phyloP scores from a whole-genome alignment of 2,113 vertebrate species.

The Aphyosemion australe region DNA sequence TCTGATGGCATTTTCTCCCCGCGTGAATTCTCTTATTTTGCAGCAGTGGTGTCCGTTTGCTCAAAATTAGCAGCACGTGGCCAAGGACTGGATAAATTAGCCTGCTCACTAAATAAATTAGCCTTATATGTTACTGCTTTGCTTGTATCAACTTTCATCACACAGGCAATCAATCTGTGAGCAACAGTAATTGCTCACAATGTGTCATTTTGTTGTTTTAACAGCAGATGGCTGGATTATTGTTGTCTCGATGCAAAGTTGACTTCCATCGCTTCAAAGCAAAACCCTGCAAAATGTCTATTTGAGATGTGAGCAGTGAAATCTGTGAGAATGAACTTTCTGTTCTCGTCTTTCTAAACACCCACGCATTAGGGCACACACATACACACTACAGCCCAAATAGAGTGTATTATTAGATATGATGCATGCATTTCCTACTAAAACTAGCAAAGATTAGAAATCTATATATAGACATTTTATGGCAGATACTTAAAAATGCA shows the following conservation, averaged over 20 bases:
- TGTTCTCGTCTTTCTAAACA: constrained; percentile 38
- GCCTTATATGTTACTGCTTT: not conserved
- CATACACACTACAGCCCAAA: constrained; percentile 6
- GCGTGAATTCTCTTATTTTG: not conserved
- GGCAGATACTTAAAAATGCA: too few species aligned
- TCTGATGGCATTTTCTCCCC: not conserved
- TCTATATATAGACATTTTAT: too few species aligned
- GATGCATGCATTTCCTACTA: not conserved
- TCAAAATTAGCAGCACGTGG: constrained; percentile 1
- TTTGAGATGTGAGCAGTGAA: constrained; percentile 14
- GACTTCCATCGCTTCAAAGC: constrained; percentile 31
- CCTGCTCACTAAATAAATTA: constrained; percentile 16
- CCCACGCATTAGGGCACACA: constrained; percentile 37
- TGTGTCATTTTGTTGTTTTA: constrained; percentile 19
- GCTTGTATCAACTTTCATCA: constrained; percentile 38
- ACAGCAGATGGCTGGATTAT: constrained; percentile 1
- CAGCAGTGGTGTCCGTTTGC: constrained; percentile 4
- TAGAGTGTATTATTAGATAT: not conserved
- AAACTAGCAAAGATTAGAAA: too few species aligned
- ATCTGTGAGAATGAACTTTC: constrained; percentile 32
- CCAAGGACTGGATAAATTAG: constrained; percentile 12
- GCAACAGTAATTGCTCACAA: constrained; percentile 25
- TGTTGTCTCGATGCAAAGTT: constrained; percentile 17
- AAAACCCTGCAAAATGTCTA: constrained; percentile 1
- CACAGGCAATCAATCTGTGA: constrained; percentile 41